Evolutionary conservation across 2,888 invertebrate species (phyloP), one percentile per base, ranked within the genome.

Genomic region (Oligia strigilis): DNA sequence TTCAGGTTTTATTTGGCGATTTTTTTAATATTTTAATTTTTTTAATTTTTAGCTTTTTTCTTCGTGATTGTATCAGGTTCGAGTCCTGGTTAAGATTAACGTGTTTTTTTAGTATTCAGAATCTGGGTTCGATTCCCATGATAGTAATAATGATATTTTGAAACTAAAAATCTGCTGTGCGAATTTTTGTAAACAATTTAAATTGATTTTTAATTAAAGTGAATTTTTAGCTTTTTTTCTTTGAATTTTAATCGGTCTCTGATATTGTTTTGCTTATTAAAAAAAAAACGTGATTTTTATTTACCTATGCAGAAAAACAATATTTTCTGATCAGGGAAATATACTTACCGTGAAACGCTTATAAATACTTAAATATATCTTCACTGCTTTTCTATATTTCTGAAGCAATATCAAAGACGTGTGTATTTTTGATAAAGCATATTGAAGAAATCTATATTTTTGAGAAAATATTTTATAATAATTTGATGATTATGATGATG

Each of bases 111-210:
- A n/a, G 19, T 19, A 40, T 52, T 40, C n/a, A 17, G 11, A 49
- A 19, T 13, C 2, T 66, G 84, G 86, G 86, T 86, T 86, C 86
- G 87, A 86, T 13, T 78, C 86, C 87, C 74, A 46, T 13, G 60
- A 19, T 6, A 49, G 13, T 62, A 36, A 65, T 43, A 49, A 40
- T 64, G 29, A 71, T 36, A 14, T 60, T 70, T 69, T 55, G 19
- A 17, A 62, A 40, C 9, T 2, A 52, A 62, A 66, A 74, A 70
- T 69, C 74, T 78, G 81, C 86, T 84, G 77, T 66, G 82, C 81
- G 82, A 81, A 84, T 82, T 81, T 75, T 46, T 66, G 19, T 36
- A 2, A 46, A 40, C 19, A 36, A 4, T 58, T 72, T 79, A n/a
- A 72, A 69, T 17, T 72, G 40, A 65, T 77, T 75, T 78, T 77